Conservation (phyloP, 2,113 vertebrate genomes). For the Mirza zaza region DNA sequence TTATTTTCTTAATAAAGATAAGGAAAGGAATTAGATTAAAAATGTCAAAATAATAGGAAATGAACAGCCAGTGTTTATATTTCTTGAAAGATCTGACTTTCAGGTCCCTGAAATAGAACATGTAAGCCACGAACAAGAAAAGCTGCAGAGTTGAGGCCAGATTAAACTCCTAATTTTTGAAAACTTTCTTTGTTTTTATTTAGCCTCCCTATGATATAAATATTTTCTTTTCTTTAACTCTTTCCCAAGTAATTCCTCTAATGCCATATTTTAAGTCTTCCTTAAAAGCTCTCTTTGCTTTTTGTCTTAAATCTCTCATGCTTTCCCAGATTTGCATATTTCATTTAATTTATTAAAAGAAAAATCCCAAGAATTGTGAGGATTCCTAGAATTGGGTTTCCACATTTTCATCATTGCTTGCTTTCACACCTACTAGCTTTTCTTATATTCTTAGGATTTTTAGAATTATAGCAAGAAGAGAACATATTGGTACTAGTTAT, state of each 20-base stretch:
- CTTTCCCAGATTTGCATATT: not conserved
- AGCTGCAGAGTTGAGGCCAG: not conserved
- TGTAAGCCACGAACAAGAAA: not conserved
- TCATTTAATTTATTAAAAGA: not conserved
- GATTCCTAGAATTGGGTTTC: not conserved
- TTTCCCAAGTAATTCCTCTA: not conserved
- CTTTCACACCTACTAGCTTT: not conserved
- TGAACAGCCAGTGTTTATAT: constrained; percentile 40
- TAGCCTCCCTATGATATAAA: not conserved
- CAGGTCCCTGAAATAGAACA: constrained; percentile 26
- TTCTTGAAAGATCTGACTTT: constrained; percentile 38
- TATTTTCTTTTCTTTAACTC: not conserved
- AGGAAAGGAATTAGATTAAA: constrained; percentile 22
- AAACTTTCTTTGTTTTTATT: not conserved
- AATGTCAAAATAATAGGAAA: constrained; percentile 58
- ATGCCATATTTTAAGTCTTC: not conserved
- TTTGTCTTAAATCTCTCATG: not conserved
- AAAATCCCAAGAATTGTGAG: not conserved
- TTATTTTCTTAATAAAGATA: constrained; percentile 38
- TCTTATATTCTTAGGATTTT: not conserved
- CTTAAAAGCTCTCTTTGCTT: not conserved
- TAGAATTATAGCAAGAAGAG: not conserved
- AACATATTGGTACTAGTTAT: not conserved
- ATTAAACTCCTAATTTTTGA: not conserved
- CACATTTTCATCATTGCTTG: not conserved